Evolutionary conservation across 23 tunicate genomes (phyloP).

Genomic region (Halocynthia roretzi): DNA sequence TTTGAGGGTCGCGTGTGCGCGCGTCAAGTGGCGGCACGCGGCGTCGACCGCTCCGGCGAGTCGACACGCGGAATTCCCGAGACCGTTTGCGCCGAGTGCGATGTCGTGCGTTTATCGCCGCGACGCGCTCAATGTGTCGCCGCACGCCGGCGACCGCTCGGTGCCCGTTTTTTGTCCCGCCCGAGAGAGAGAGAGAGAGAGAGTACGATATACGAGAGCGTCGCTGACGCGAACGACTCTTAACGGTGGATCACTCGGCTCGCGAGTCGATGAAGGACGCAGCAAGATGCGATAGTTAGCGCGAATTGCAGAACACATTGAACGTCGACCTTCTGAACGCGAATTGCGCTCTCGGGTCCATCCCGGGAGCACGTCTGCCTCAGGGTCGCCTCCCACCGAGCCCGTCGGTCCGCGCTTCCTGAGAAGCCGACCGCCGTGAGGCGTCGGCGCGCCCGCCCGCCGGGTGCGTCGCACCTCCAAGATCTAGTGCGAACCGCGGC

Average conservation of each 20-base stretch:
- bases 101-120: too few species aligned
- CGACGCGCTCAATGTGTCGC: not conserved
- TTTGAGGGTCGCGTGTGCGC: not conserved
- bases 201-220: not conserved
- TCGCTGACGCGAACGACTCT: constrained; percentile 25
- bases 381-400: constrained; percentile 11
- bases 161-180: not conserved
- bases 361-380: constrained; percentile 18
- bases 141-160: not conserved
- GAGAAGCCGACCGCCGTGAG: too few species aligned
- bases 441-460: not conserved
- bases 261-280: constrained; percentile 23
- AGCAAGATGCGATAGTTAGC: constrained; percentile 17
- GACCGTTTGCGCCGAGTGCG: not conserved
- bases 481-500: not conserved
- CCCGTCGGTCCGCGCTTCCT: not conserved
- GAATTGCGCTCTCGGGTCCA: not conserved
- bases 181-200: not conserved
- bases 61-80: not conserved
- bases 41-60: not conserved
- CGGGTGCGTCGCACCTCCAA: constrained; percentile 6
- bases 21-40: not conserved
- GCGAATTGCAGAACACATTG: constrained; percentile 23
- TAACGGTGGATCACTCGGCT: constrained; percentile 13
- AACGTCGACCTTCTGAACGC: constrained; percentile 22